These are phyloP conservation scores for Elgaria multicarinata DNA, from an alignment of 2,113 vertebrate species.

Conservation along the genomic window DNA sequence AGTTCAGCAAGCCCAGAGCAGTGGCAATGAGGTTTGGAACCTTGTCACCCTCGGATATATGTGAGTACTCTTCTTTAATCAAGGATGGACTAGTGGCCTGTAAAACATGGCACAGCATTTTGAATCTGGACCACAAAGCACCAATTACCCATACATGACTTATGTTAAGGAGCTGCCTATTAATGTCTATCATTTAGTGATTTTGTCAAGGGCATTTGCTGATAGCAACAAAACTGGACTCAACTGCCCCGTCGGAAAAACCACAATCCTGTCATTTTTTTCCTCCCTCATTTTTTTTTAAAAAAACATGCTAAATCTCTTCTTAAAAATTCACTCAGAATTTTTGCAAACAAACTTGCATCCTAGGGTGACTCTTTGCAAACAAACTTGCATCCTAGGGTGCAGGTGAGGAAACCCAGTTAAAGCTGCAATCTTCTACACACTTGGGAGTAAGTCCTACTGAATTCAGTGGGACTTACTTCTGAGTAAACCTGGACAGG, in stretches of 20 bases:
- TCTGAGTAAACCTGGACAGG: not conserved
- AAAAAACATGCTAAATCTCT: not conserved
- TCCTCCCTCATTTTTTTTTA: not conserved
- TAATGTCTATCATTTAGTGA: not conserved
- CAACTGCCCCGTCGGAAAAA: not conserved
- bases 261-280: not conserved
- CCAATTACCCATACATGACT: not conserved
- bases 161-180: not conserved
- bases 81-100: not conserved
- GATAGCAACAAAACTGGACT: not conserved
- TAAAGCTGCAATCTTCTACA: not conserved
- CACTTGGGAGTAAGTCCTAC: not conserved
- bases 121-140: not conserved
- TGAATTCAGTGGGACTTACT: not conserved
- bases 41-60: not conserved
- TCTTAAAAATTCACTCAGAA: not conserved
- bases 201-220: not conserved
- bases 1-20: not conserved
- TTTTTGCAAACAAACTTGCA: not conserved
- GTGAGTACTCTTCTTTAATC: no score
- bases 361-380: conserved; percentile 2
- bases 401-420: not conserved
- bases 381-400: accelerated
- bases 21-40: not conserved
- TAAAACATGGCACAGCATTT: not conserved